A percentile compares a stretch with the other conserved stretches of the same genome.
These are phyloP conservation scores for Dipodomys ordii DNA, from an alignment of 2,113 vertebrate genomes.

Conservation along the genomic window DNA sequence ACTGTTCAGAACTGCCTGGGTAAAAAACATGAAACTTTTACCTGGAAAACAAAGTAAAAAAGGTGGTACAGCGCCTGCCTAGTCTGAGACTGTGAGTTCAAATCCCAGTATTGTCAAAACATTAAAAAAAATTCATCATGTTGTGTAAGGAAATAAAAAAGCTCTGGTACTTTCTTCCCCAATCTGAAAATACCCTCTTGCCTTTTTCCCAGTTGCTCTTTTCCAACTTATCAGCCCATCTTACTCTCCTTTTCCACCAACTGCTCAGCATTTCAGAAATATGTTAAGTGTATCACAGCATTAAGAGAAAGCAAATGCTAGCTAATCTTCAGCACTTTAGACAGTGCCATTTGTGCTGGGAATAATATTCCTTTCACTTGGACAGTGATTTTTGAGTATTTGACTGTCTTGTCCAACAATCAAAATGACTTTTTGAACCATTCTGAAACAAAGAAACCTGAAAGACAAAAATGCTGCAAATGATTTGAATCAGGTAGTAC, in stretches of 20 bases:
- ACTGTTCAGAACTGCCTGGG: too few relatives aligned
- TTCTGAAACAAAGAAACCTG: neutral
- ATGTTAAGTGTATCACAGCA: neutral
- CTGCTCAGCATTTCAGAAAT: neutral
- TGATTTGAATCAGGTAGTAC: neutral
- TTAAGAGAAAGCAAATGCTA: neutral
- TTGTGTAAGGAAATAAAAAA: neutral
- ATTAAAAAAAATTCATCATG: neutral
- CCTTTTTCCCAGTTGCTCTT: neutral
- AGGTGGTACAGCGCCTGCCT: too few relatives aligned
- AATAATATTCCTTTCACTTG: too few relatives aligned
- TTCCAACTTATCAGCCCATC: neutral
- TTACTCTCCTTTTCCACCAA: neutral
- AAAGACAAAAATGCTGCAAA: too few relatives aligned
- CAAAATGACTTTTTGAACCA: neutral
- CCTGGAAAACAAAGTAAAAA: too few relatives aligned
- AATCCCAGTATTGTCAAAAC: too few relatives aligned
- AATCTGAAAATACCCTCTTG: neutral
- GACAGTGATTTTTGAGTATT: too few relatives aligned
- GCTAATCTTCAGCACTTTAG: neutral
- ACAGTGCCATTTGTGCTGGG: neutral
- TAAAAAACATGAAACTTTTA: too few relatives aligned
- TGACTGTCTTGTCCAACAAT: neutral
- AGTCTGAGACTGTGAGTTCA: too few relatives aligned
- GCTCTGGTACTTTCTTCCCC: neutral